Percentiles rank a stretch among this genome's conserved stretches.
These are phyloP conservation scores for Peromyscus nudipes DNA, from an alignment of 2,797 vertebrate genomes.

Conservation along the genomic window DNA sequence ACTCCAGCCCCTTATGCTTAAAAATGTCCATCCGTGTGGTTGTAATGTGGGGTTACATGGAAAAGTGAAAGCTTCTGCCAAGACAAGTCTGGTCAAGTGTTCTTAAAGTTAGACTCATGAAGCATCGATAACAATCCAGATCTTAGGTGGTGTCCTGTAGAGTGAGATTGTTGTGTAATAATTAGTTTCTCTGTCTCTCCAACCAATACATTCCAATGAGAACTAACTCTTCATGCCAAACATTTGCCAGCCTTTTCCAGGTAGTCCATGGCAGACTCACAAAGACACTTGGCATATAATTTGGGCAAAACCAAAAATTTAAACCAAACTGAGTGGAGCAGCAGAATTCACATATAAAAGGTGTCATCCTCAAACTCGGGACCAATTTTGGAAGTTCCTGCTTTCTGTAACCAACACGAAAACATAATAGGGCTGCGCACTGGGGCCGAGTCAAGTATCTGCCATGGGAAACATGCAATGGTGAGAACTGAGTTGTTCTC, in stretches of 20 bases:
- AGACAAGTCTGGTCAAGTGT: background rate
- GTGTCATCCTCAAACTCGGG: background rate
- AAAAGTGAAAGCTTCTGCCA: background rate
- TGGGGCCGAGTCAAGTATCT: background rate
- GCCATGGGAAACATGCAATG: background rate
- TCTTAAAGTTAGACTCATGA: background rate
- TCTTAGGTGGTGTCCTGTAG: background rate
- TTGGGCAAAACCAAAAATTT: background rate
- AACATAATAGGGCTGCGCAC: background rate
- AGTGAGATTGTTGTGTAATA: conserved; percentile 23
- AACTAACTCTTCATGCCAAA: background rate
- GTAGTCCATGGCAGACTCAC: background rate
- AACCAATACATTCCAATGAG: background rate
- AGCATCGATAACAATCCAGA: background rate
- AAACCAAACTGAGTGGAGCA: background rate
- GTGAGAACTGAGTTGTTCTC: background rate
- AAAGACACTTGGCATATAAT: background rate
- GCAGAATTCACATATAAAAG: background rate
- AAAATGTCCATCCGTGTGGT: background rate
- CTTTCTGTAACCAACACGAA: background rate
- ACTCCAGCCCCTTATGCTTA: background rate
- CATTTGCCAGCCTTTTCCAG: background rate
- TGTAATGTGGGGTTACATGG: background rate
- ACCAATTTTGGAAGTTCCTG: background rate
- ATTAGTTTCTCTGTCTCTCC: background rate